Base-by-base conservation (phyloP, 2,888 invertebrate genomes). In the Opisthograptis luteolata region DNA sequence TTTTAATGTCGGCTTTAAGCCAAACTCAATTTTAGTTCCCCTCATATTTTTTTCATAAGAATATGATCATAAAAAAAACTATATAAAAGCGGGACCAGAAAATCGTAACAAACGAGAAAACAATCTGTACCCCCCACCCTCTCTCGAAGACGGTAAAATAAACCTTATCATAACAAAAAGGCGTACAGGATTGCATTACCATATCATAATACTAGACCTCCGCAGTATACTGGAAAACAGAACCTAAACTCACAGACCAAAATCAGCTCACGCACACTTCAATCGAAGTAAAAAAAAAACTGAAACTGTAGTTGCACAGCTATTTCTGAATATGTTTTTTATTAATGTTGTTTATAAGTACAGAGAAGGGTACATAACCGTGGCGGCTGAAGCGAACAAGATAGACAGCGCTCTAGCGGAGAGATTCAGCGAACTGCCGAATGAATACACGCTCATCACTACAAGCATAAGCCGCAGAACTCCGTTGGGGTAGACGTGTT, bases 321-420 rank as follows among this genome's bases (percentile, higher is more conserved):
- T n/a, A n/a, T n/a, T n/a, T n/a, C n/a, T n/a, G n/a, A n/a, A n/a
- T n/a, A n/a, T n/a, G n/a, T n/a, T n/a, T n/a, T n/a, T n/a, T n/a
- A n/a, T n/a, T n/a, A n/a, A n/a, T n/a, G n/a, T n/a, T n/a, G n/a
- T n/a, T n/a, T n/a, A n/a, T n/a, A 97, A 94, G 65, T 99, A 99
- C 79, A 95, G 94, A 66, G 94, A 95, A 55, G 96, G 97, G 0
- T 99, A 97, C 77, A 88, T 93, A 55, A 93, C 93, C 49, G 96
- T 97, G 0, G 90, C 93, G 35, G 92, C 93, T 45, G 96, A 96
- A 77, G 96, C 97, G 6, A 84, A 90, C 37, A 94, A 96, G 72
- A 94, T 98, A 65, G 98, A 98, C 80, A 90, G 86, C 6, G 96
- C 96, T n/a, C 84, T 98, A 37, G 93, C 94, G 0, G 91, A 92